Conservation (phyloP, 2,888 invertebrate genomes). For the Lepetodrilus schrolli region DNA sequence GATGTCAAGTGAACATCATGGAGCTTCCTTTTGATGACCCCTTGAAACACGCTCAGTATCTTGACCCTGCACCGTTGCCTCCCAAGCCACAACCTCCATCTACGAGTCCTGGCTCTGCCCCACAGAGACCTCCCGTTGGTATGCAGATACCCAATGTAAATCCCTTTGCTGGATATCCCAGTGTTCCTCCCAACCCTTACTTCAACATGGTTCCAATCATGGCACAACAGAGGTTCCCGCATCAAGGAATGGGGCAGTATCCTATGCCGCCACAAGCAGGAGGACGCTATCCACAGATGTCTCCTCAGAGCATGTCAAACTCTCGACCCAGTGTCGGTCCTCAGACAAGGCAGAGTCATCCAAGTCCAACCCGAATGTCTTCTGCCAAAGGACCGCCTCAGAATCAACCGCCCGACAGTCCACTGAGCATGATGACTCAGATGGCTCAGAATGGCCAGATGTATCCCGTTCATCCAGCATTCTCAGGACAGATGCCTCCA, state of each 20-base stretch:
- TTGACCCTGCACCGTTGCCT: constrained; percentile 53
- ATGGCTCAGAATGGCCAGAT: constrained; percentile 20
- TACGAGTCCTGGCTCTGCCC: constrained; percentile 10
- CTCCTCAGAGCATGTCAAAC: constrained; percentile 30
- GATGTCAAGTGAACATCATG: constrained; percentile 57
- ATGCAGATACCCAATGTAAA: constrained; percentile 30
- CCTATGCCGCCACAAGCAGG: neutral
- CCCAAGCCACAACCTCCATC: neutral
- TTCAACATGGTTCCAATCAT: constrained; percentile 39
- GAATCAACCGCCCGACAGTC: neutral
- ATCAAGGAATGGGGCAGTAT: constrained; percentile 1
- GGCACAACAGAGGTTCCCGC: constrained; percentile 15
- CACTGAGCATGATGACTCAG: constrained; percentile 20
- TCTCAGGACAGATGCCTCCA: neutral
- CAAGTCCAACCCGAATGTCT: neutral
- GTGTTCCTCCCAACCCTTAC: constrained; percentile 32
- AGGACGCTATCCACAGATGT: constrained; percentile 33
- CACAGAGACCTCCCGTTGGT: constrained; percentile 15
- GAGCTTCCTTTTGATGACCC: constrained; percentile 70
- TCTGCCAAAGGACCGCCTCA: neutral
- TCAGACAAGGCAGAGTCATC: constrained; percentile 10
- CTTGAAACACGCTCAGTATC: constrained; percentile 69
- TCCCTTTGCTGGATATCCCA: constrained; percentile 32
- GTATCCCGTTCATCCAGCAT: neutral
- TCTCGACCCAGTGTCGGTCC: neutral